Evolutionary conservation across 1,140 invertebrate species (phyloP).

Genomic region (Apis mellifera): DNA sequence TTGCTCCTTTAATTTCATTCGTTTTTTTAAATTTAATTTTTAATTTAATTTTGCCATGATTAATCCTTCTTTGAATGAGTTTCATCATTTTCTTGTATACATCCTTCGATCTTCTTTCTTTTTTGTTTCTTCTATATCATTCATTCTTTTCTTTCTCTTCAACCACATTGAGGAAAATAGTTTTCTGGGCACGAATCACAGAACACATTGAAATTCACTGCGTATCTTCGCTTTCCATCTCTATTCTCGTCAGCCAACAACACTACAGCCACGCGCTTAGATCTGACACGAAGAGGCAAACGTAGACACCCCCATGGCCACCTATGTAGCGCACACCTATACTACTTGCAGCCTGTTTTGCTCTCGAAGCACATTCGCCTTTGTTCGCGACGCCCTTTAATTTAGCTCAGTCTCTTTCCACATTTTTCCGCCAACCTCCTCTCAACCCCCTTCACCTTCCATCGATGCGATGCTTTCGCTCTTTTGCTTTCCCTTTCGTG

Average conservation of each 20-base stretch:
- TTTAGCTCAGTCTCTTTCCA: constrained; percentile 60
- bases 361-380: constrained; percentile 73
- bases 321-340: constrained; percentile 31
- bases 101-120: neutral
- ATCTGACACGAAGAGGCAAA: constrained; percentile 57
- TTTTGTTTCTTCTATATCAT: neutral
- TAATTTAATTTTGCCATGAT: neutral
- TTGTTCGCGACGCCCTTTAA: constrained; percentile 69
- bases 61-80: neutral
- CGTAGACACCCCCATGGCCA: constrained; percentile 32
- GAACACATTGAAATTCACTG: constrained; percentile 79
- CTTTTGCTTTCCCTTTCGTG: constrained; percentile 19
- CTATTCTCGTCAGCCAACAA: constrained; percentile 72
- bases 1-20: no score
- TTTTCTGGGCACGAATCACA: constrained; percentile 76
- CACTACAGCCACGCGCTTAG: constrained; percentile 59
- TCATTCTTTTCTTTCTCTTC: neutral
- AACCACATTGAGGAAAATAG: constrained; percentile 52
- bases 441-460: neutral
- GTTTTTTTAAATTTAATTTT: no score
- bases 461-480: neutral
- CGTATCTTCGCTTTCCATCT: constrained; percentile 79
- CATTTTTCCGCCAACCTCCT: constrained; percentile 22
- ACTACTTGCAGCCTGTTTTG: constrained; percentile 61
- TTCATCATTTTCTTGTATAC: neutral